Evolutionary conservation across 1,140 invertebrate genomes (phyloP), one percentile per base, ranked within the genome.

Genomic region (Tetraneura akinire): DNA sequence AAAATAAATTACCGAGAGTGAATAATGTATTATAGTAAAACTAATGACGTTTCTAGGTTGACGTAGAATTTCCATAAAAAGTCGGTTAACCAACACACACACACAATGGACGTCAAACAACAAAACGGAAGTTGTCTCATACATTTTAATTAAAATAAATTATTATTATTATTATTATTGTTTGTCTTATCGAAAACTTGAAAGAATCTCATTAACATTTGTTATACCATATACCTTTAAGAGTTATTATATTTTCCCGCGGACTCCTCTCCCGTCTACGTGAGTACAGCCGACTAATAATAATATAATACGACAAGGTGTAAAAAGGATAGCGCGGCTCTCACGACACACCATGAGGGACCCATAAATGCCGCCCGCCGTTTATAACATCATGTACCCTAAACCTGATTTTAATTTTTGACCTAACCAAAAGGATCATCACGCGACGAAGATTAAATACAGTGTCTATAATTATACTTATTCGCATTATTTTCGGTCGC

Each of bases 101-200:
- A 78, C 74, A 78, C 53, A 62, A 71, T 51, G 23, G 11, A 62
- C 55, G 55, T 42, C 26, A 42, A 47, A 78, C n/a, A 45, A 42
- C 13, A 26, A 47, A 78, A 78, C 74, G 55, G 73, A 76, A 76
- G 73, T 76, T n/a, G 55, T 78, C 42, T 42, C 37, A 42, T 62
- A 78, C 32, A 23, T 78, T 78, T 60, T 78, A 78, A 78, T 78
- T 78, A 62, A 62, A 78, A 78, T 37, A 42, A 62, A 62, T 78
- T 76, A 74, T 23, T 53, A 26, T 74, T 55, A 47, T 55, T 57
- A 23, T 37, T 51, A 71, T 78, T 29, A 10, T 71, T 71, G 47
- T 71, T 71, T 71, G 29, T 78, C 55, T 78, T 45, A 78, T 78
- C 42, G 23, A 78, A 29, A 78, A 78, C 14, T 29, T 16, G 10